Base-by-base conservation (phyloP, 1,140 invertebrate species). In the Polypedilum pembai region DNA sequence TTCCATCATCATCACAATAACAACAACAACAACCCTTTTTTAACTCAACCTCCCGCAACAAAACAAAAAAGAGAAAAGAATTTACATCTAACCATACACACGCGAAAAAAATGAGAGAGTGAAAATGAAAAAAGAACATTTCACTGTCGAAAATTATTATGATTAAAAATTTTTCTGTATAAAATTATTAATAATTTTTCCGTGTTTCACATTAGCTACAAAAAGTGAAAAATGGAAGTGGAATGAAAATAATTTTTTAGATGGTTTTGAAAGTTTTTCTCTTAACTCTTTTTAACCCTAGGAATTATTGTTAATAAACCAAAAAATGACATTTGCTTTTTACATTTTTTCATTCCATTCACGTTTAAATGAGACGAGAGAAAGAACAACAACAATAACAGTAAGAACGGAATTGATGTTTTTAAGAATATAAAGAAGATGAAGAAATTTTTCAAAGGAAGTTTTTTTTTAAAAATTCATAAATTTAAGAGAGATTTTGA, bases 191-290 rank as follows among this genome's bases (percentile, higher is more conserved):
- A 56, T 56, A 56, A 56, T 56, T 56, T 56, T 56, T 56, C n/a
- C 45, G 45, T 56, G 45, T 56, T 56, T n/a, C n/a, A 56, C 45
- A 56, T 56, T 56, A 56, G 45, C 45, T 56, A 15, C 4, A 56
- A n/a, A 12, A 45, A 12, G 8, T 4, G 41, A 4, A 8, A 15
- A 45, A 56, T 45, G 41, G 15, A 15, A 15, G 41, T 10, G 41
- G 41, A 56, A 56, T n/a, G n/a, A 56, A 15, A 56, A 56, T 12
- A 56, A 12, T 56, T 56, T 56, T 56, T 56, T 15, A n/a, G 45
- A 56, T 56, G 45, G 45, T 56, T 56, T 56, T 56, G 45, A 56
- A 56, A 56, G 45, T 56, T 56, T 56, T 56, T 56, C 45, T 56
- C n/a, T n/a, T n/a, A 56, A 56, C n/a, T 56, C 15, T 56, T 56